Evolutionary conservation across 2,888 invertebrate species (phyloP).

Genomic region (Sycophila texana): DNA sequence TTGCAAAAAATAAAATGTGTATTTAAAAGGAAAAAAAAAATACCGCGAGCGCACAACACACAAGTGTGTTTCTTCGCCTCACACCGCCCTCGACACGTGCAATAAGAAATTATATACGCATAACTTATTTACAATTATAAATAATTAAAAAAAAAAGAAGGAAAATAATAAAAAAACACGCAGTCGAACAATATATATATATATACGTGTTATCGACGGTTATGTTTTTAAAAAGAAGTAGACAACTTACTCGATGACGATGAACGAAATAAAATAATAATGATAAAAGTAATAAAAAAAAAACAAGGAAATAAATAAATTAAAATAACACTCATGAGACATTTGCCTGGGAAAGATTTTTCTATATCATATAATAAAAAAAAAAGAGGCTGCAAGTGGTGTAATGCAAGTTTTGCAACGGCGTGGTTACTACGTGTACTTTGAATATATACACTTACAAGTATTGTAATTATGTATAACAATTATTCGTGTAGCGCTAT

Average conservation of each 20-base stretch:
- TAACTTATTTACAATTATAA: conserved; percentile 48
- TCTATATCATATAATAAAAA: conserved; percentile 52
- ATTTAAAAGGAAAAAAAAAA: conserved; percentile 1
- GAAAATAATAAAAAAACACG: not conserved
- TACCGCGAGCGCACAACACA: conserved; percentile 63
- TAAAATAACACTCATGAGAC: conserved; percentile 13
- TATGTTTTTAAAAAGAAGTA: conserved; percentile 47
- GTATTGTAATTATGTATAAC: conserved; percentile 58
- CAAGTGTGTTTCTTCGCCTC: conserved; percentile 60
- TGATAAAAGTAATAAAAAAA: conserved; percentile 22
- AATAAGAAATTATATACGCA: conserved; percentile 51
- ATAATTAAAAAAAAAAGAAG: conserved; percentile 6
- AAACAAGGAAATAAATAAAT: conserved; percentile 1
- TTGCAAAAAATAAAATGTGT: conserved; percentile 8
- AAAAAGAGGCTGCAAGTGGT: conserved; percentile 39
- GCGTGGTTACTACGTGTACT: conserved; percentile 58
- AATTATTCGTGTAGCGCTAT: conserved; percentile 65
- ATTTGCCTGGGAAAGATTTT: conserved; percentile 53
- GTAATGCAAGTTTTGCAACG: conserved; percentile 49
- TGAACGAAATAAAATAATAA: conserved; percentile 15
- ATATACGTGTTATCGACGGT: conserved; percentile 49
- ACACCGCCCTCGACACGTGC: conserved; percentile 43
- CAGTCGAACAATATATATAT: conserved; percentile 46
- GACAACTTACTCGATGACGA: conserved; percentile 18
- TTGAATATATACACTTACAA: conserved; percentile 56